Evolutionary conservation across 2,888 invertebrate genomes (phyloP).

Genomic region (Spisula subtruncata): DNA sequence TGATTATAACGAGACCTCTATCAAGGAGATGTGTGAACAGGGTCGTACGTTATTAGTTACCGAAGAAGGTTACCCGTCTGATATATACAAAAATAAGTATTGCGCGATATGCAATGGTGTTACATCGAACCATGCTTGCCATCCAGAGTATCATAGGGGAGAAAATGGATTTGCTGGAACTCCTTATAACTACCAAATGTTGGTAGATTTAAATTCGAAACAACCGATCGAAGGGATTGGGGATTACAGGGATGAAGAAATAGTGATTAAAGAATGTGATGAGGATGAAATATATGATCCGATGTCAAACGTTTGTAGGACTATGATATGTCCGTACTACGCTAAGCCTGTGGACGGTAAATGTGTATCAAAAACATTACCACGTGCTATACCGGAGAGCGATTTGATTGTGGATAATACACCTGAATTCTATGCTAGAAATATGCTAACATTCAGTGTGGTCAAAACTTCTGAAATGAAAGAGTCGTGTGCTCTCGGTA

Average conservation of each 20-base stretch:
- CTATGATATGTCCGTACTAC: not conserved
- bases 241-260: not conserved
- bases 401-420: not conserved
- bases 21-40: constrained; percentile 11
- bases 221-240: not conserved
- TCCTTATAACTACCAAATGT: not conserved
- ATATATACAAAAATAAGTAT: constrained; percentile 76
- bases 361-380: not conserved
- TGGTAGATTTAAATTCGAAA: constrained; percentile 21
- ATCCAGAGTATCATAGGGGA: too few species aligned
- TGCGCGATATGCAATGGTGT: constrained; percentile 81
- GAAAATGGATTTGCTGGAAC: not conserved
- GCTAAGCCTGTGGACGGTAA: not conserved
- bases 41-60: not conserved
- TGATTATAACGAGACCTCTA: constrained; percentile 45
- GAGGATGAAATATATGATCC: constrained; percentile 16
- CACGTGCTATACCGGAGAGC: not conserved
- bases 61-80: not conserved
- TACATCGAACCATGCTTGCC: not conserved
- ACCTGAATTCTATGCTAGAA: not conserved
- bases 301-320: not conserved
- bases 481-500: not conserved
- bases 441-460: not conserved
- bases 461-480: not conserved
- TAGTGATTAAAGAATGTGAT: not conserved